Percentiles rank a stretch among this genome's conserved stretches.
These are phyloP conservation scores for Pachymerium ferrugineum DNA, from an alignment of 2,888 invertebrate genomes.

Conservation along the genomic window DNA sequence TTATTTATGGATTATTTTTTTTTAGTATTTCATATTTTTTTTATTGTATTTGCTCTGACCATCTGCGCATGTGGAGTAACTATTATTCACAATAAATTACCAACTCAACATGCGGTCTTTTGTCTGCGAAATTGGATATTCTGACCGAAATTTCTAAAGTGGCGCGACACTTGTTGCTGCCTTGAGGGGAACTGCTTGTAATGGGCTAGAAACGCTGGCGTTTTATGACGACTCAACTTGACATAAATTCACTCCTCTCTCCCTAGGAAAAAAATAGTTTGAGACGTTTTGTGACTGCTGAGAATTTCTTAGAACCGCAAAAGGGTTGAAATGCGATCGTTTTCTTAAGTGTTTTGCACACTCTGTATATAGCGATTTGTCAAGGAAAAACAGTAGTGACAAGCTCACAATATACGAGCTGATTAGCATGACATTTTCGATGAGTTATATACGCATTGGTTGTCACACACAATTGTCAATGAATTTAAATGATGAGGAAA, in stretches of 20 bases:
- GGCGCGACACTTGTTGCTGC: conserved; percentile 19
- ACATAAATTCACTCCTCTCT: conserved; percentile 20
- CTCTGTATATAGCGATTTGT: neutral
- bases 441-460: conserved; percentile 27
- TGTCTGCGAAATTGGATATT: conserved; percentile 24
- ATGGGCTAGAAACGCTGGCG: conserved; percentile 19
- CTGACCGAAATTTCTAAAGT: conserved; percentile 7
- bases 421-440: conserved; percentile 25
- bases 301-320: conserved; percentile 20
- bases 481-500: conserved; percentile 20
- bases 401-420: conserved; percentile 16
- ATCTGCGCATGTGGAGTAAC: conserved; percentile 22
- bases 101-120: conserved; percentile 16
- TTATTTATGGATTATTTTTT: conserved; percentile 6
- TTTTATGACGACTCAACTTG: conserved; percentile 25
- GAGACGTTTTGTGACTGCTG: conserved; percentile 6
- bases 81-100: conserved; percentile 22
- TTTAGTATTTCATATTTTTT: neutral
- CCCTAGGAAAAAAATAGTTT: neutral
- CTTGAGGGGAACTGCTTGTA: neutral
- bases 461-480: conserved; percentile 22
- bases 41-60: conserved; percentile 6
- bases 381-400: conserved; percentile 27
- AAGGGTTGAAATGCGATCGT: conserved; percentile 17
- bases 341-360: conserved; percentile 21